Base-by-base conservation (phyloP, 2,797 vertebrate genomes). In the Xiphophorus birchmanni region DNA sequence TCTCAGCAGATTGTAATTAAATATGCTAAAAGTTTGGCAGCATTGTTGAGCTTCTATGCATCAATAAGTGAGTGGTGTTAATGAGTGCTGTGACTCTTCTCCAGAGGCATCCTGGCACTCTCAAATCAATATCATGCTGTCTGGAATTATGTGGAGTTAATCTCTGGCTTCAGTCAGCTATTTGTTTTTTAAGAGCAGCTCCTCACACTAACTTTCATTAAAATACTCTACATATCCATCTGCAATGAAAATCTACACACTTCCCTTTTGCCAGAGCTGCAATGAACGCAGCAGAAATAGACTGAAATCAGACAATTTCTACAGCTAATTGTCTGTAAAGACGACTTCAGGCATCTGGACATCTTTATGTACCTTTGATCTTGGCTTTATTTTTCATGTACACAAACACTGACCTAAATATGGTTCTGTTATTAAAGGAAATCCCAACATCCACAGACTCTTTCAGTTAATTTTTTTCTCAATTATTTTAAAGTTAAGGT, bases 11-110 rank as follows among this genome's bases (percentile, higher is more conserved):
- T 32, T 37, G 60, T 37, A 21, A 60, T 32, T 15, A 60, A 60
- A 32, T 32, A 32, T 32, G 58, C 56, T 11, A 21, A 63, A 63
- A 18, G 58, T 63, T 5, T 63, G 58, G 58, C 32, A 65, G 60
- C 60, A 65, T 65, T 65, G 60, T 65, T 65, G 17, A 65, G 60
- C 60, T 65, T 65, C 17, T 65, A 65, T 37, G 17, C 60, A 37
- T 65, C 60, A 65, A 65, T 65, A 21, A 65, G 60, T 65, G 60
- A 65, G 60, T 1, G 3, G 17, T 37, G 60, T 65, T 37, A 37
- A 65, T 65, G 60, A 65, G 60, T 10, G 32, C 60, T 10, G 32
- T 4, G 60, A 37, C 60, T 65, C 32, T 21, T 65, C 60, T 65
- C 60, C 60, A 37, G 60, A 65, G 60, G 32, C 35, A 37, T 37